A percentile compares a stretch with the other conserved stretches of the same genome.
These are phyloP conservation scores for Haemorhous mexicanus DNA, from an alignment of 2,113 vertebrate species.

Conservation along the genomic window DNA sequence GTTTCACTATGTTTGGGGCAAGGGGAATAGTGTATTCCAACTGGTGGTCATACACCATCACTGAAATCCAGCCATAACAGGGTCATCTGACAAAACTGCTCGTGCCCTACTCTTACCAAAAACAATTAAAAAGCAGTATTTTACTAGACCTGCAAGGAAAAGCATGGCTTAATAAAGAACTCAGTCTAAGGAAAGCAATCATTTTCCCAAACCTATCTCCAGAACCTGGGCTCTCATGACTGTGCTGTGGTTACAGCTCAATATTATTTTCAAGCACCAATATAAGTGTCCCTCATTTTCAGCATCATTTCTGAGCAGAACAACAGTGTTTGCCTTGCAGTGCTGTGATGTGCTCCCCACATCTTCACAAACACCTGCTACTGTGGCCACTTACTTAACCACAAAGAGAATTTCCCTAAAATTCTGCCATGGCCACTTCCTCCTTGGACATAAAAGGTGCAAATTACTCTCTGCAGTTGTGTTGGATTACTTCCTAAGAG, in stretches of 20 bases:
- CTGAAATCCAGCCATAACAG: not conserved
- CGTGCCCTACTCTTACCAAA: not conserved
- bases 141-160: not conserved
- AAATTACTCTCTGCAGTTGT: not conserved
- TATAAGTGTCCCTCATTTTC: not conserved
- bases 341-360: no score
- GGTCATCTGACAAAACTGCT: not conserved
- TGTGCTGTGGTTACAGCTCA: not conserved
- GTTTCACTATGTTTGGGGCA: not conserved
- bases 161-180: not conserved
- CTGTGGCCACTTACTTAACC: not conserved
- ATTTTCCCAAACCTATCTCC: not conserved
- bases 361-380: not conserved
- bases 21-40: not conserved
- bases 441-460: not conserved
- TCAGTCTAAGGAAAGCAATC: not conserved
- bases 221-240: not conserved
- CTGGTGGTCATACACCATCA: not conserved
- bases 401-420: not conserved
- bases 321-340: not conserved
- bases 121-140: not conserved
- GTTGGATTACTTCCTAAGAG: not conserved
- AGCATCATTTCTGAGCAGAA: not conserved
- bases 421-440: not conserved
- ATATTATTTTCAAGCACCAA: not conserved